These are phyloP conservation scores for Nothura maculosa DNA, from an alignment of 2,797 vertebrate genomes.

Conservation along the genomic window DNA sequence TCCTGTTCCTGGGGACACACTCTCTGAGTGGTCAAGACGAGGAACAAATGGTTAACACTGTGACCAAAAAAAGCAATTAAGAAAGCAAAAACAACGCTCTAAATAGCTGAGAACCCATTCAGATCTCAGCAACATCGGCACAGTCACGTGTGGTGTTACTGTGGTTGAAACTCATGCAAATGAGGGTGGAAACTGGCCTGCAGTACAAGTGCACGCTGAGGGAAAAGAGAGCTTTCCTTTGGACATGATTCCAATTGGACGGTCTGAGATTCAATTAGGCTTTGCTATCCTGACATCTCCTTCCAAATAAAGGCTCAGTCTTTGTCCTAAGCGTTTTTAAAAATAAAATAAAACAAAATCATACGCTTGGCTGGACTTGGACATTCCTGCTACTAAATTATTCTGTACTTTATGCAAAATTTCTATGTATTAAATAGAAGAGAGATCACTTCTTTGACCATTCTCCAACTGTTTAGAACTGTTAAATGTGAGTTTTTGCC, in stretches of 20 bases:
- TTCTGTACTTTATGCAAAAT: constrained; percentile 35
- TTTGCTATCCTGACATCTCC: constrained; percentile 13
- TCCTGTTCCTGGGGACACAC: not conserved
- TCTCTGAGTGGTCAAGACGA: accelerated
- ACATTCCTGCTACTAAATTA: constrained; percentile 39
- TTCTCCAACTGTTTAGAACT: constrained; percentile 61
- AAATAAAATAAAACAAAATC: constrained; percentile 61
- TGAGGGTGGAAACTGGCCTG: constrained; percentile 61
- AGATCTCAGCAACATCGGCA: not conserved
- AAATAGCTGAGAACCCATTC: not conserved
- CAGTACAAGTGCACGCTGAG: not conserved
- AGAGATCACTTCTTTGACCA: constrained; percentile 48
- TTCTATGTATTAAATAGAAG: constrained; percentile 4
- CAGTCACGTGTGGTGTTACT: not conserved
- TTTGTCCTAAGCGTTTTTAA: constrained; percentile 24
- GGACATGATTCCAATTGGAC: constrained; percentile 1
- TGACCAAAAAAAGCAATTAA: not conserved
- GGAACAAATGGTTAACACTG: not conserved
- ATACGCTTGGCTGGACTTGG: constrained; percentile 33
- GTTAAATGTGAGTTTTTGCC: constrained; percentile 50
- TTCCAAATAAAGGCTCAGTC: constrained; percentile 43
- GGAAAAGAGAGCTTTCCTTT: constrained; percentile 44
- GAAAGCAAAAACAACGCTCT: not conserved
- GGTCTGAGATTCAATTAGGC: constrained; percentile 41
- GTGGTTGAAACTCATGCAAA: constrained; percentile 25